Base-by-base conservation (phyloP, 2,888 invertebrate genomes). In the Andrena hattorfiana region DNA sequence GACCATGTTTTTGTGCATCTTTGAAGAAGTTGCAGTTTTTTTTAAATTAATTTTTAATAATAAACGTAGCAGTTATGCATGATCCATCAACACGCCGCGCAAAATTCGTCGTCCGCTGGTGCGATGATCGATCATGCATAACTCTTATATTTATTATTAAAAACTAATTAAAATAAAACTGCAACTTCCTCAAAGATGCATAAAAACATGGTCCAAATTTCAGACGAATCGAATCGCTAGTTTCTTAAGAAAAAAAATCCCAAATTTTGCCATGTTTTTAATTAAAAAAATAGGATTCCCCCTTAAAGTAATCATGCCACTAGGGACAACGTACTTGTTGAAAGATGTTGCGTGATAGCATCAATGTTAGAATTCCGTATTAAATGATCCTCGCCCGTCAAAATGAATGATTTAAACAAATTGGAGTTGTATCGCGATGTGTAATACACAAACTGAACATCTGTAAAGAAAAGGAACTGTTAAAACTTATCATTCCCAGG, bases 371-470 rank as follows among this genome's bases (percentile, higher is more conserved):
- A 83, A 59, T 85, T 87, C 32, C 71, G 75, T 70, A 92, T 87
- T 67, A 92, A 81, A 78, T 83, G 81, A 77, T 93, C 93, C 78
- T 92, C 90, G 3, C 88, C 72, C 4, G 89, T 84, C 0, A 90
- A 32, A 75, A 92, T 51, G 70, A 93, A 90, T 1, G 84, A 69
- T 54, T 77, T 79, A n/a, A 91, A 90, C 20, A 81, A 59, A 13
- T 87, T 78, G 0, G 77, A 74, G 70, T 90, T 90, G 13, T 75
- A 83, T 59, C 87, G 87, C 1, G 87, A 86, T 6, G 88, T 87
- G 54, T 89, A 92, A 75, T 92, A 92, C 23, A 92, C 4, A 67
- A 92, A 90, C 48, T 91, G 73, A 30, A 91, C 83, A 69, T 92
- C 92, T 92, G 77, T 0, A 83, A 85, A 71, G n/a, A 68, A 23